Percentiles rank a stretch among this genome's conserved stretches.
Conservation (phyloP, 2,797 vertebrate genomes). For the Diplodus sargus region DNA sequence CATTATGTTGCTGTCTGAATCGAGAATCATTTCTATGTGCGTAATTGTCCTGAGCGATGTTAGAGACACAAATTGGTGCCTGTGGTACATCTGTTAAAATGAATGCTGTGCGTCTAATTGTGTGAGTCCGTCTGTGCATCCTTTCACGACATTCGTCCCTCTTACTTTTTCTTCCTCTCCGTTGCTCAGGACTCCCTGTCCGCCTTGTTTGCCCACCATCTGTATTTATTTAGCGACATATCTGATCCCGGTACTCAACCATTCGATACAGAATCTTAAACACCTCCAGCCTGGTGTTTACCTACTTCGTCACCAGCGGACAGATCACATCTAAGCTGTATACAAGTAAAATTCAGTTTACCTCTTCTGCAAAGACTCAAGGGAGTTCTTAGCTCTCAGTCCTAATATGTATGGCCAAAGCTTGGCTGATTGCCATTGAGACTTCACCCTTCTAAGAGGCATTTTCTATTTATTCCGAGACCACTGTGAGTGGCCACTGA, state of each 20-base stretch:
- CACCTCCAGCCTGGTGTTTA: constrained; percentile 11
- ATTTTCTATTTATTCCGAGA: constrained; percentile 46
- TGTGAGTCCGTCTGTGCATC: neutral
- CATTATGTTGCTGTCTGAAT: constrained; percentile 14
- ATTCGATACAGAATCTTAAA: constrained; percentile 21
- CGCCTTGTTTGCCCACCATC: neutral
- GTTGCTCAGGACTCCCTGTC: neutral
- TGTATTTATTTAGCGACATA: constrained; percentile 24
- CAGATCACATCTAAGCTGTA: constrained; percentile 7
- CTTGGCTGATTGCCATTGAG: constrained; percentile 39
- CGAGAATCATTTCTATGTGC: constrained; percentile 1
- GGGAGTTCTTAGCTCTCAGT: constrained; percentile 24
- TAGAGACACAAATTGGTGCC: constrained; percentile 12
- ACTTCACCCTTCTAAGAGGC: constrained; percentile 21
- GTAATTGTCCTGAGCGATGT: constrained; percentile 16
- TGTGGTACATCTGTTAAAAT: constrained; percentile 1
- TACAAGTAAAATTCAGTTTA: constrained; percentile 25
- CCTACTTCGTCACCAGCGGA: neutral
- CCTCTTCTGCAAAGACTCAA: constrained; percentile 18
- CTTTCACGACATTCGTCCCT: neutral
- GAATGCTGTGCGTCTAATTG: neutral
- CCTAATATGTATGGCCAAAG: constrained; percentile 31
- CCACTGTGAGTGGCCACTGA: constrained; percentile 15
- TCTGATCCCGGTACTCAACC: constrained; percentile 6
- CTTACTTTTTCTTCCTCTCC: neutral